Evolutionary conservation across 2,888 invertebrate species (phyloP).

Genomic region (Anorthoa munda): DNA sequence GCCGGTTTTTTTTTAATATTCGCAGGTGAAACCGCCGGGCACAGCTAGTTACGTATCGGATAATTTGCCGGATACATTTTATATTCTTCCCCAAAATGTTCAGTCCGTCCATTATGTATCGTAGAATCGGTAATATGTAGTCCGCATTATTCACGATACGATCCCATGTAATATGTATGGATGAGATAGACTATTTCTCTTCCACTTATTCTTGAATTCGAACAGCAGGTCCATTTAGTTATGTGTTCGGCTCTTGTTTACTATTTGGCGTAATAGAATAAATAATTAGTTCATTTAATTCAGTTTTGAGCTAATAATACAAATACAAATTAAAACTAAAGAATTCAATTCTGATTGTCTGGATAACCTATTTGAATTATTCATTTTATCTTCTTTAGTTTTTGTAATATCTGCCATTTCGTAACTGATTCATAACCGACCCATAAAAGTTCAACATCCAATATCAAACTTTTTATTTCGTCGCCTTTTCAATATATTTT

Average conservation of each 20-base stretch:
- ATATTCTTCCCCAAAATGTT: not conserved
- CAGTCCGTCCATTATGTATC: slow-evolving; percentile 15
- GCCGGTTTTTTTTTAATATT: too few relatives aligned
- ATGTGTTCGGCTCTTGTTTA: not conserved
- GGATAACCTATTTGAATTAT: too few relatives aligned
- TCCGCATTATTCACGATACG: slow-evolving; percentile 34
- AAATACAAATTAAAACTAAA: too few relatives aligned
- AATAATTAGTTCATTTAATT: not conserved
- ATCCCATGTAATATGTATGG: slow-evolving; percentile 38
- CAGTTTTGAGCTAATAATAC: too few relatives aligned
- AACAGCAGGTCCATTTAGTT: not conserved
- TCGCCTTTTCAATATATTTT: not conserved
- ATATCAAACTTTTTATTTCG: not conserved
- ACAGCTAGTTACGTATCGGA: too few relatives aligned
- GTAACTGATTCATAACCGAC: too few relatives aligned
- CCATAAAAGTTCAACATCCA: too few relatives aligned
- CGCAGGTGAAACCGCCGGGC: too few relatives aligned
- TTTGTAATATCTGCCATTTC: too few relatives aligned
- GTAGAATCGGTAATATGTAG: slow-evolving; percentile 1
- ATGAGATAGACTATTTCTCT: slow-evolving; percentile 19
- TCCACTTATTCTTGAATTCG: slow-evolving; percentile 3
- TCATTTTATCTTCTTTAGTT: too few relatives aligned
- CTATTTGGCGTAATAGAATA: not conserved
- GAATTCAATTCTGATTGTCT: too few relatives aligned
- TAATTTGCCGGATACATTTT: not conserved